Conservation (phyloP, 2,888 invertebrate genomes). For the Xanthorhoe designata region DNA sequence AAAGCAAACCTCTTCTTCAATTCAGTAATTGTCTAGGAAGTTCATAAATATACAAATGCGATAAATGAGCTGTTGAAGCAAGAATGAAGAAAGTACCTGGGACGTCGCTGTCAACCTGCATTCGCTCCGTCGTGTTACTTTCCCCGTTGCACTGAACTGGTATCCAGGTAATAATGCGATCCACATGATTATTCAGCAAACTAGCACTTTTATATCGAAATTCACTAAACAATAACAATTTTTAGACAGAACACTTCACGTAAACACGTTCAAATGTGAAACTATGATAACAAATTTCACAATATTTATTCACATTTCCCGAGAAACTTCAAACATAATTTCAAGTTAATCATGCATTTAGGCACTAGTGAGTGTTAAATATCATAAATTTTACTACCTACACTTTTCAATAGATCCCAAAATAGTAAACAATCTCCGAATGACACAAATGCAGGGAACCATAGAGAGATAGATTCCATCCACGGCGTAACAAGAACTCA, state of each 20-base stretch:
- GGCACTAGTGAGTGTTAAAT: conserved; percentile 36
- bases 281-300: conserved; percentile 16
- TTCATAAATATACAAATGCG: background rate
- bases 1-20: background rate
- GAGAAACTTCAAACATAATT: conserved; percentile 32
- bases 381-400: conserved; percentile 46
- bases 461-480: too few relatives aligned
- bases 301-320: conserved; percentile 27
- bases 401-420: conserved; percentile 63
- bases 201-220: conserved; percentile 54
- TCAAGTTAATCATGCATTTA: conserved; percentile 37
- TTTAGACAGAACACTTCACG: conserved; percentile 66
- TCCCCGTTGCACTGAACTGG: conserved; percentile 49
- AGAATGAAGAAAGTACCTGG: conserved; percentile 49
- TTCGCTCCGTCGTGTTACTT: conserved; percentile 67
- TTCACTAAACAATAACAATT: conserved; percentile 55
- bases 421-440: conserved; percentile 81
- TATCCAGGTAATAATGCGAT: conserved; percentile 54
- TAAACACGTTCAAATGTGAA: conserved; percentile 72
- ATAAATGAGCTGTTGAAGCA: background rate
- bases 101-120: conserved; percentile 67
- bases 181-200: conserved; percentile 54
- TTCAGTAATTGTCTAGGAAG: background rate
- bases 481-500: conserved; percentile 70
- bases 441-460: conserved; percentile 79